Percentiles rank a stretch among this genome's conserved stretches.
phyloP scores from a whole-genome alignment of 64 coral and sea anemone species.

The Orbicella faveolata region DNA sequence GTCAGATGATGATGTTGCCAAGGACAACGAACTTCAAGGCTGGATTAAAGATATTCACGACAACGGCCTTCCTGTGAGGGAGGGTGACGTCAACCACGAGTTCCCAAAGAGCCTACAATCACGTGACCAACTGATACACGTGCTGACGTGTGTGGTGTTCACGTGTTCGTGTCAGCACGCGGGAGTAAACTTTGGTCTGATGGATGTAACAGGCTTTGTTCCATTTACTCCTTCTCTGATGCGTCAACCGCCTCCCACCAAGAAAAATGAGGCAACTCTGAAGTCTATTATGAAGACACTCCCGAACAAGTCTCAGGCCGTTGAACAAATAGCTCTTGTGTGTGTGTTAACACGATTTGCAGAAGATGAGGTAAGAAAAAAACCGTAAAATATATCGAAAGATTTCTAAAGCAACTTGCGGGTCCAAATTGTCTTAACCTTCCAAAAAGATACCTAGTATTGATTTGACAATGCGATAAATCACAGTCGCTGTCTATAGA shows the following conservation, averaged over 20 bases:
- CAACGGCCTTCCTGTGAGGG: conserved; percentile 58
- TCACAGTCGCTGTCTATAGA: no score
- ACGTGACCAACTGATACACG: conserved; percentile 60
- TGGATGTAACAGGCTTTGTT: conserved; percentile 72
- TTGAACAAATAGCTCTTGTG: conserved; percentile 71
- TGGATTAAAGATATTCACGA: conserved; percentile 75
- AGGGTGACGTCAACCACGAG: conserved; percentile 56
- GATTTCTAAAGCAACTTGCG: no score
- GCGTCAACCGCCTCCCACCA: conserved; percentile 78
- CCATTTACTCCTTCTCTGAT: conserved; percentile 69
- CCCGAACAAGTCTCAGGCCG: conserved; percentile 72
- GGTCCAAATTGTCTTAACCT: no score
- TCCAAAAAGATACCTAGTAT: no score
- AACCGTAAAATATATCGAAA: no score
- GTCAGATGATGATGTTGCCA: conserved; percentile 29
- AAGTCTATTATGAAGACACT: conserved; percentile 73
- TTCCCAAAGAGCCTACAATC: conserved; percentile 54
- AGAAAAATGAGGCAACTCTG: conserved; percentile 70
- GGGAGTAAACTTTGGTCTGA: conserved; percentile 80
- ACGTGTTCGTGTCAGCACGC: conserved; percentile 88
- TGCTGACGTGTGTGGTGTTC: conserved; percentile 79
- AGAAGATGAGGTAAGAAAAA: conserved; percentile 75
- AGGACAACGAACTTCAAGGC: conserved; percentile 27
- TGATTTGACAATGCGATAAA: no score
- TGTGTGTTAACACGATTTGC: conserved; percentile 54